A percentile compares a stretch with the other conserved stretches of the same genome.
phyloP scores from a whole-genome alignment of 2,113 vertebrate genomes.

The Dascyllus trimaculatus region DNA sequence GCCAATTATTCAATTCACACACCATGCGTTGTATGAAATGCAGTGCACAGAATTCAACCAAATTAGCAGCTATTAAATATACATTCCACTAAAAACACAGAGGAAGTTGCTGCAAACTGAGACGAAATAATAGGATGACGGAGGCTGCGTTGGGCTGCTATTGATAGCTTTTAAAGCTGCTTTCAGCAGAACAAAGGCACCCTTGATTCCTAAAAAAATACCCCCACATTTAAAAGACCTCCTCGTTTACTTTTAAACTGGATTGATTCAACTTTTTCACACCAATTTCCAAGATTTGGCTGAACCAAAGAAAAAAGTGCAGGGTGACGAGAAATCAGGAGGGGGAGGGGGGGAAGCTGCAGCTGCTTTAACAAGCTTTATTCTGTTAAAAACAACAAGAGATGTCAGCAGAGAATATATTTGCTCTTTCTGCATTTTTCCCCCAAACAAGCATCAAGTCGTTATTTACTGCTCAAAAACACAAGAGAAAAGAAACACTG shows the following conservation, averaged over 20 bases:
- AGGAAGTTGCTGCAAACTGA: conserved; percentile 1
- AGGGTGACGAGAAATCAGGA: conserved; percentile 6
- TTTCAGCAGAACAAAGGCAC: neutral
- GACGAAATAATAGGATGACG: conserved; percentile 16
- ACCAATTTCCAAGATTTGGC: conserved; percentile 11
- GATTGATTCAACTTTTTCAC: neutral
- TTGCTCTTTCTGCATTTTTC: neutral
- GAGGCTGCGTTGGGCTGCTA: neutral
- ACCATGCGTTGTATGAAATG: neutral
- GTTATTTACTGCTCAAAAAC: conserved; percentile 5
- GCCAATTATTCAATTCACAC: neutral
- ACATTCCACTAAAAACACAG: neutral
- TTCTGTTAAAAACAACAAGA: neutral
- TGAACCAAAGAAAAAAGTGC: neutral
- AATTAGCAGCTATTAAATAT: conserved; percentile 10
- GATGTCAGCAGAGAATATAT: neutral
- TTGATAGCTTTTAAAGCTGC: conserved; percentile 11
- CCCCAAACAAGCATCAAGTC: neutral
- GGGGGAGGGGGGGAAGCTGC: too few species aligned
- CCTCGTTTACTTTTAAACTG: neutral
- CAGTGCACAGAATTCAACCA: neutral
- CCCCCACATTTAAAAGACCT: conserved; percentile 2
- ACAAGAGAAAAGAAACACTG: conserved; percentile 21
- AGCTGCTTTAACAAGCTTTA: neutral
- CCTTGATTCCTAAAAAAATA: conserved; percentile 18